Evolutionary conservation across 2,888 invertebrate genomes (phyloP), one percentile per base, ranked within the genome.

Genomic region (Pyrgus malvae): DNA sequence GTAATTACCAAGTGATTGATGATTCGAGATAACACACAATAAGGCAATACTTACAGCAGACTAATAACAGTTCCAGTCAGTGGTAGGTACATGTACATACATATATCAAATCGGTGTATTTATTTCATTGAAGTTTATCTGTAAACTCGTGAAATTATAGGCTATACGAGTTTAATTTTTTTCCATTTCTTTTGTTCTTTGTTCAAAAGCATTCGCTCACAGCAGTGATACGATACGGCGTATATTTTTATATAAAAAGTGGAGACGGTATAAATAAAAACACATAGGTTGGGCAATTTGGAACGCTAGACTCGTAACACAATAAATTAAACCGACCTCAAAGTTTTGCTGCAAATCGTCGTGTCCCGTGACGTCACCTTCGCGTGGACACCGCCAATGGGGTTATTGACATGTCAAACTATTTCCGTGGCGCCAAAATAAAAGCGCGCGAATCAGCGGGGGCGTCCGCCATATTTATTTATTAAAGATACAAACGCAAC

Each of bases 341-440:
- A 86, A 85, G 71, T 76, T 79, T 80, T 69, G 71, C 69, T 63
- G 68, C 67, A 73, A 76, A 76, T 76, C 78, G 69, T 67, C 72
- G 75, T 77, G 81, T 83, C 83, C 81, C 68, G 74, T 83, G 86
- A 83, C 84, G 84, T 84, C 83, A 81, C 65, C 23, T 57, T 63
- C 75, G 81, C 79, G 83, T 83, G 86, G 85, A 76, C 87, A 85
- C 78, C 73, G 76, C 73, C 69, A 76, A 83, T 80, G 85, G 71
- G 89, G 87, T 89, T 84, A 89, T 88, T 88, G 89, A 90, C 89
- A 84, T 80, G 77, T 80, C 79, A 79, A 82, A 88, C 87, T 90
- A 90, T 88, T 88, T 86, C 78, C 78, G 85, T 73, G 80, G 81
- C 83, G 85, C 84, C 80, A 86, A 89, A 87, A 86, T 85, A 83